Conservation (phyloP, 2,113 vertebrate genomes). For the Alexandromys fortis region DNA sequence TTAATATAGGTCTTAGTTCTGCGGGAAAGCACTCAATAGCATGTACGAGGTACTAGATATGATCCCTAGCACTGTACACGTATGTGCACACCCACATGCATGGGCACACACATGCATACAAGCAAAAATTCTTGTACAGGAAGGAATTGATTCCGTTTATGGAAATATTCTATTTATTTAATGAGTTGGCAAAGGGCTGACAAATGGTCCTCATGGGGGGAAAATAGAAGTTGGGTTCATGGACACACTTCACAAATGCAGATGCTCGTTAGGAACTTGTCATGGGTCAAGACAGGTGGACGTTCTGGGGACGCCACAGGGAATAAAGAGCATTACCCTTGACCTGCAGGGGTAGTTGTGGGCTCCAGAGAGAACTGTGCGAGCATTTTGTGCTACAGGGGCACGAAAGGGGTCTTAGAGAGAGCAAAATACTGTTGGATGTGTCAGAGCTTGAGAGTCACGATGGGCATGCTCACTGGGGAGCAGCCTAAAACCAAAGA, state of each 20-base stretch:
- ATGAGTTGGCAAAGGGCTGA: background rate
- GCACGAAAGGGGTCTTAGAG: background rate
- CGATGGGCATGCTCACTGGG: background rate
- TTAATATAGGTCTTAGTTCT: background rate
- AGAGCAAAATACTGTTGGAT: background rate
- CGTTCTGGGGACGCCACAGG: background rate
- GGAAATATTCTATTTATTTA: no score
- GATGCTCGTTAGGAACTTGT: background rate
- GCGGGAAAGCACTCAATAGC: background rate
- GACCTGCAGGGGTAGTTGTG: no score
- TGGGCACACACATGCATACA: background rate
- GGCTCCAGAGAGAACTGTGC: background rate
- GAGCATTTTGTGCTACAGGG: background rate
- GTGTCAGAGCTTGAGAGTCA: background rate
- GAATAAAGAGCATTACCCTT: background rate
- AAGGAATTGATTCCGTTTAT: background rate
- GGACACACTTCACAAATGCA: no score
- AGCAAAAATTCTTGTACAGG: background rate
- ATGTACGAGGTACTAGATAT: background rate
- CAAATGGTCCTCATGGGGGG: background rate
- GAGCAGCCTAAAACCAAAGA: background rate
- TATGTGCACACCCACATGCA: fast-evolving
- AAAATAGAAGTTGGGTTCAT: no score
- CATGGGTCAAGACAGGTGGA: background rate
- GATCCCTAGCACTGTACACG: background rate